A percentile compares a stretch with the other conserved stretches of the same genome.
phyloP scores from a whole-genome alignment of 2,797 vertebrate genomes.

The Hozukius guyotensis region DNA sequence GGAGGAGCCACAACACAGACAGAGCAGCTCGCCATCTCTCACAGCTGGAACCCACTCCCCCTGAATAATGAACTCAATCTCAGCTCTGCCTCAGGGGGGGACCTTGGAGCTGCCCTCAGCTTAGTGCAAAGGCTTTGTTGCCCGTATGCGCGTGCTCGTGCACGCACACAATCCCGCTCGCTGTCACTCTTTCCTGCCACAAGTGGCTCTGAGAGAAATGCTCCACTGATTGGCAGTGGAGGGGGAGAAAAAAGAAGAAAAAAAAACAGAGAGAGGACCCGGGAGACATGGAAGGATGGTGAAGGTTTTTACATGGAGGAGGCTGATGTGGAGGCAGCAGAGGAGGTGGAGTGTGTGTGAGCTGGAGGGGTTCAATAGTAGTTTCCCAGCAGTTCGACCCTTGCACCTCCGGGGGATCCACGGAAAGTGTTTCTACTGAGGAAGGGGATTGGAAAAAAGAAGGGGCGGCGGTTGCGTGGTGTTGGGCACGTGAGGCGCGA shows the following conservation, averaged over 20 bases:
- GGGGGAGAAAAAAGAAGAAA: not conserved
- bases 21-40: conserved; percentile 47
- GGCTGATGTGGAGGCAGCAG: conserved; percentile 19
- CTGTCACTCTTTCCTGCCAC: conserved; percentile 50
- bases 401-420: conserved; percentile 32
- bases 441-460: conserved; percentile 19
- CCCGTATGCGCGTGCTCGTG: not conserved
- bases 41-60: conserved; percentile 67
- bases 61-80: conserved; percentile 77
- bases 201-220: conserved; percentile 55
- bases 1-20: conserved; percentile 60
- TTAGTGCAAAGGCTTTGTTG: conserved; percentile 63
- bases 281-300: conserved; percentile 26
- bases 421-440: conserved; percentile 32
- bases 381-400: conserved; percentile 39
- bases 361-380: conserved; percentile 37
- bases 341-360: not conserved
- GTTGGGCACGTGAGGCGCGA: conserved; percentile 21
- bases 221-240: conserved; percentile 65
- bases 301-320: conserved; percentile 32
- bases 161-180: conserved; percentile 1
- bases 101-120: conserved; percentile 54
- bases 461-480: not conserved
- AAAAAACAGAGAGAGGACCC: not conserved
- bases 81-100: conserved; percentile 54